These are phyloP conservation scores for Sarcophaga bullata DNA, from an alignment of 1,140 invertebrate species.

Conservation along the genomic window DNA sequence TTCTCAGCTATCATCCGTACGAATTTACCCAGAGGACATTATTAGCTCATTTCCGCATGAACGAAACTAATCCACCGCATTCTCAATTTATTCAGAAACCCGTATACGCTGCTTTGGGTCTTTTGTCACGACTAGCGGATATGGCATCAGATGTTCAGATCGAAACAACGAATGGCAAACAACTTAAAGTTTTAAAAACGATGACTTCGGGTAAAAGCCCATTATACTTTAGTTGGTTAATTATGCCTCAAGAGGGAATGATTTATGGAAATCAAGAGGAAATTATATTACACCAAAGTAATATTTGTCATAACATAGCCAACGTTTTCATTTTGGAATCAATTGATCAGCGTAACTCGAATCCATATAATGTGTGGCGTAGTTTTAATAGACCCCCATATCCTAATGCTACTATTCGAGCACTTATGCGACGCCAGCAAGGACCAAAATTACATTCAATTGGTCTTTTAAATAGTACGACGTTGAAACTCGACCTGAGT, in stretches of 20 bases:
- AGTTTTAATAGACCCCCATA: slow-evolving; percentile 51
- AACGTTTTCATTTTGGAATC: slow-evolving; percentile 63
- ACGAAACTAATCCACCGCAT: slow-evolving; percentile 64
- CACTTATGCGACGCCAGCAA: slow-evolving; percentile 55
- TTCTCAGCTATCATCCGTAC: slow-evolving; percentile 67
- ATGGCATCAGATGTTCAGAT: slow-evolving; percentile 50
- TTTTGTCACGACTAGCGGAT: slow-evolving; percentile 65
- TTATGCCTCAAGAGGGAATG: slow-evolving; percentile 19
- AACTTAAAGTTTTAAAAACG: slow-evolving; percentile 40
- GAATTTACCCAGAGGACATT: slow-evolving; percentile 67
- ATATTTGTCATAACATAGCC: slow-evolving; percentile 21
- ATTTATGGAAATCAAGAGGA: background rate
- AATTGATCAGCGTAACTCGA: slow-evolving; percentile 60
- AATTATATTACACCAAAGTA: background rate
- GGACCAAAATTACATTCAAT: slow-evolving; percentile 52
- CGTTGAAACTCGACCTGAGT: slow-evolving; percentile 15
- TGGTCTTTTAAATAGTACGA: slow-evolving; percentile 42
- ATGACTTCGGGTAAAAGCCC: background rate
- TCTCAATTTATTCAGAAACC: slow-evolving; percentile 69
- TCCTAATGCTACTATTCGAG: slow-evolving; percentile 56
- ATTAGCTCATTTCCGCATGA: slow-evolving; percentile 68
- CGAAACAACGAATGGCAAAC: background rate
- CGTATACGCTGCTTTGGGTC: slow-evolving; percentile 66
- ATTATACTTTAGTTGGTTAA: slow-evolving; percentile 44
- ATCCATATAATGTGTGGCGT: slow-evolving; percentile 58